Percentiles rank a stretch among this genome's conserved stretches.
Conservation (phyloP, 2,797 vertebrate genomes). For the Tarsius wallacei region DNA sequence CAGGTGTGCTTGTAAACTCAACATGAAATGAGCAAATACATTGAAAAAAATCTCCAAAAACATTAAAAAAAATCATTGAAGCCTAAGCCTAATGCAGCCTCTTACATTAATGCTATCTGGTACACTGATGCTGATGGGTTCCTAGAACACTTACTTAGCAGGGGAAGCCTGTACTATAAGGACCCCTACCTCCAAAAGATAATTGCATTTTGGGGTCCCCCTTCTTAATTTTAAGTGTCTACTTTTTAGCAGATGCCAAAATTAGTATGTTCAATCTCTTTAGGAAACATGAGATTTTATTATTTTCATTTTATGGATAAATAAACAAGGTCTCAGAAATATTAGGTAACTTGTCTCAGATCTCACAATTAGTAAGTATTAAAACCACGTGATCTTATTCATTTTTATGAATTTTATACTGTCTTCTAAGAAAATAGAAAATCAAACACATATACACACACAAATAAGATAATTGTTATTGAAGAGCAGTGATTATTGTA, state of each 20-base stretch:
- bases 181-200: no score
- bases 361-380: neutral
- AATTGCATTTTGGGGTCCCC: no score
- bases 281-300: neutral
- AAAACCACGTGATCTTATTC: neutral
- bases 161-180: no score
- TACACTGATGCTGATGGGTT: no score
- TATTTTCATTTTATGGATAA: neutral
- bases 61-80: no score
- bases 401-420: neutral
- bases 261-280: neutral
- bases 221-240: neutral
- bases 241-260: neutral
- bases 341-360: neutral
- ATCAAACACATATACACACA: neutral
- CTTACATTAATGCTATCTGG: no score
- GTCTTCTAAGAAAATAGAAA: constrained; percentile 15
- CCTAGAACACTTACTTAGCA: no score
- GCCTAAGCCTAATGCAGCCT: no score
- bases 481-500: neutral
- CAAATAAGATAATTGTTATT: neutral
- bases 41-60: no score
- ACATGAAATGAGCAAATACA: no score
- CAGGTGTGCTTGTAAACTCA: no score
- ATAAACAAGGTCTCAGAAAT: neutral